phyloP scores from a whole-genome alignment of 2,113 vertebrate species.

The Noturus placidus region DNA sequence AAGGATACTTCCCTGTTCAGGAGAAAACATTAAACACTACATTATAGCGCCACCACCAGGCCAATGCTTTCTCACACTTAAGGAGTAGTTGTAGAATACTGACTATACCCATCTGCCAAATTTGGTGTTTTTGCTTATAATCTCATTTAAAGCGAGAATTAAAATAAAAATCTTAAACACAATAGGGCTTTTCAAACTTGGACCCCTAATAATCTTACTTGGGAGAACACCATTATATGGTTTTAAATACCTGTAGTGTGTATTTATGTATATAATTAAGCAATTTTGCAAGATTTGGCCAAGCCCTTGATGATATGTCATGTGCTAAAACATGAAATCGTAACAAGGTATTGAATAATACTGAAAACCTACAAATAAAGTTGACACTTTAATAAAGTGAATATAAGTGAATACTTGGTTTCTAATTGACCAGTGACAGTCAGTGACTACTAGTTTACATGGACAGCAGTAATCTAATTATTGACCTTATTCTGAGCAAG shows the following conservation, averaged over 20 bases:
- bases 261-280: neutral
- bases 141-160: neutral
- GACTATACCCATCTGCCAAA: neutral
- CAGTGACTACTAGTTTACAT: too few species aligned
- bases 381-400: neutral
- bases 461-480: too few species aligned
- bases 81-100: neutral
- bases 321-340: neutral
- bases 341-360: neutral
- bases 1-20: neutral
- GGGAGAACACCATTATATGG: neutral
- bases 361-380: slow-evolving; percentile 2
- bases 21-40: neutral
- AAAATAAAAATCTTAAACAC: neutral
- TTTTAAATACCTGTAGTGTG: neutral
- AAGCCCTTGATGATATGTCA: neutral
- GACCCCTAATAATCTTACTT: too few species aligned
- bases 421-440: neutral
- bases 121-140: neutral
- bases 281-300: neutral
- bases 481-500: too few species aligned
- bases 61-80: neutral
- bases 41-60: neutral
- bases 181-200: neutral
- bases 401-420: neutral